These are phyloP conservation scores for Heliocidaris erythrogramma DNA, from an alignment of 35 echinoderm and acorn worm genomes.

Conservation along the genomic window DNA sequence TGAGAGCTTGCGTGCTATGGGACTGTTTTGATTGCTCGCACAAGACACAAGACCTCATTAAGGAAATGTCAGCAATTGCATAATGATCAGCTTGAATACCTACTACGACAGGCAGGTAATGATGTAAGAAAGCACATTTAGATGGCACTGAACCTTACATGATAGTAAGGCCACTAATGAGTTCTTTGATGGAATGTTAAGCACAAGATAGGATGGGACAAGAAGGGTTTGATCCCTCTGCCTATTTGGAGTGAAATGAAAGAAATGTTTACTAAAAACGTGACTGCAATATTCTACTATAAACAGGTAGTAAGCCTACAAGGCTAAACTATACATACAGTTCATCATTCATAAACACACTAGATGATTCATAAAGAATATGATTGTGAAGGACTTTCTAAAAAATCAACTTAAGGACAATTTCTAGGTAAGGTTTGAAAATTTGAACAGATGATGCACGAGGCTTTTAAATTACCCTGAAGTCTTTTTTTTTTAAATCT, in stretches of 20 bases:
- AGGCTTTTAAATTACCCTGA: neutral
- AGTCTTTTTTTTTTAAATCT: neutral
- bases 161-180: neutral
- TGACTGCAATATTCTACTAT: neutral
- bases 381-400: too few relatives aligned
- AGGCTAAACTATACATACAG: too few relatives aligned
- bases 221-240: neutral
- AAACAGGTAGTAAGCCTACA: neutral
- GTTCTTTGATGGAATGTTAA: neutral
- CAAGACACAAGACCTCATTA: slow-evolving; percentile 19
- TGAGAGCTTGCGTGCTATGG: neutral
- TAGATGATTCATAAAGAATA: too few relatives aligned
- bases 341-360: too few relatives aligned
- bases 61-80: slow-evolving; percentile 20
- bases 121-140: slow-evolving; percentile 18
- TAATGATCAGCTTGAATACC: slow-evolving; percentile 16
- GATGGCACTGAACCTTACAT: slow-evolving; percentile 18
- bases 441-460: neutral
- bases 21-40: neutral
- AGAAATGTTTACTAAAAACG: neutral
- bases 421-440: neutral
- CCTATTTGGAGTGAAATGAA: neutral
- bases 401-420: too few relatives aligned
- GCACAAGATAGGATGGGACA: neutral
- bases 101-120: neutral